Evolutionary conservation across 2,113 vertebrate genomes (phyloP).

Genomic region (Myrmecobius fasciatus): DNA sequence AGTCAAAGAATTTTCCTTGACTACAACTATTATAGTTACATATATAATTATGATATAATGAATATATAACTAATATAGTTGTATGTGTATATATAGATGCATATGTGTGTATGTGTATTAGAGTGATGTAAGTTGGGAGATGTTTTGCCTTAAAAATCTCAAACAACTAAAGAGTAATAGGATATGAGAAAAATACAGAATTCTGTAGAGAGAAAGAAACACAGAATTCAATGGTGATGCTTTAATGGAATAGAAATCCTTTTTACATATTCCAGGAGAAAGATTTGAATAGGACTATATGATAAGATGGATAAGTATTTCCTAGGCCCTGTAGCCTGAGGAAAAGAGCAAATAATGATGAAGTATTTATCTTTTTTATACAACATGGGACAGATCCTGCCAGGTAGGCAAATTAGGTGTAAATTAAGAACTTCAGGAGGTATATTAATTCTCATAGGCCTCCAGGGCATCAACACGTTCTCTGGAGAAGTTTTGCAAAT

Average conservation of each 20-base stretch:
- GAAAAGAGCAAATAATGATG: conserved; percentile 3
- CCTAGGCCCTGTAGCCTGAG: neutral
- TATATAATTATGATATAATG: neutral
- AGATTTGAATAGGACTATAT: neutral
- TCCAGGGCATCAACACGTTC: neutral
- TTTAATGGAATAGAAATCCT: neutral
- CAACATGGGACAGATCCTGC: neutral
- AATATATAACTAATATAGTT: neutral
- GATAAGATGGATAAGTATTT: neutral
- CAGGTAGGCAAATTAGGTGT: conserved; percentile 4
- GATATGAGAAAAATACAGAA: neutral
- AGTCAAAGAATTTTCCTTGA: neutral
- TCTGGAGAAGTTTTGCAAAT: conserved; percentile 1
- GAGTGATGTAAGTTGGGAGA: neutral
- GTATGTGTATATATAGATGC: no score
- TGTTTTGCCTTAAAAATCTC: neutral
- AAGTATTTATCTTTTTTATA: conserved; percentile 8
- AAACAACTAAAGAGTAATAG: neutral
- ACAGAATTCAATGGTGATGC: neutral
- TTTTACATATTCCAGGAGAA: neutral
- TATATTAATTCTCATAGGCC: neutral
- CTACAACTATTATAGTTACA: neutral
- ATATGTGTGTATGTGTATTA: neutral
- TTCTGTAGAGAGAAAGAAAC: neutral
- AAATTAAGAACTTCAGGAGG: conserved; percentile 2